Percentiles rank a stretch among this genome's conserved stretches.
Conservation (phyloP, 2,797 vertebrate genomes). For the Ispidina lecontei region DNA sequence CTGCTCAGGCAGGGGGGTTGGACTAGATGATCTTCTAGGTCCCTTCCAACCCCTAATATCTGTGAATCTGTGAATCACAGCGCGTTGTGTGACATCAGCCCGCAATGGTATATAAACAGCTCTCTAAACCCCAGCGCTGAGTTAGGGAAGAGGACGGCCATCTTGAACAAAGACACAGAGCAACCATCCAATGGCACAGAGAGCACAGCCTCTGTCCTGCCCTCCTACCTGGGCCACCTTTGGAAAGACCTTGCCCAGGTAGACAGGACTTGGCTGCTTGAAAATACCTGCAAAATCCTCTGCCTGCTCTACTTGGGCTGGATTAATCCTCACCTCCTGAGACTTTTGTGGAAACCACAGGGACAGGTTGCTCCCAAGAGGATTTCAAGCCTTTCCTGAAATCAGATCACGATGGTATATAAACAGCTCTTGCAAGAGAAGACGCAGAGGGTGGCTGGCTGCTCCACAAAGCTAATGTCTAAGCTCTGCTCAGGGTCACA, state of each 20-base stretch:
- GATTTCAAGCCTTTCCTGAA: no score
- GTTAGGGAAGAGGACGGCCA: no score
- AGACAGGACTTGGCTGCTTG: neutral
- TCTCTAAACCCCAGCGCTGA: no score
- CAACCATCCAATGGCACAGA: rapidly evolving
- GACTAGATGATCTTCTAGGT: no score
- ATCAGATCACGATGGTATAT: no score
- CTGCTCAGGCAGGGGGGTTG: no score
- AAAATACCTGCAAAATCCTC: no score
- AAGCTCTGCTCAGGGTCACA: neutral
- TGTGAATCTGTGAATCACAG: no score
- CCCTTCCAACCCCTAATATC: no score
- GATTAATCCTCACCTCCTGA: no score
- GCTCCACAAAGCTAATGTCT: rapidly evolving
- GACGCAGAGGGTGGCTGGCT: neutral
- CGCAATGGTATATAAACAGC: no score
- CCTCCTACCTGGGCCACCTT: neutral
- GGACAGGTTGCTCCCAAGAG: neutral
- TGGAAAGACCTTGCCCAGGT: neutral
- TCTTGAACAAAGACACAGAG: rapidly evolving
- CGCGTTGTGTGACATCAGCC: neutral
- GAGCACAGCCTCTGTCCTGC: neutral
- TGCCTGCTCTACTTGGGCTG: neutral
- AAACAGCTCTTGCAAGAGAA: neutral
- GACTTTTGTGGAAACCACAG: neutral